phyloP scores from a whole-genome alignment of 2,888 invertebrate genomes.

The Lottia gigantea region DNA sequence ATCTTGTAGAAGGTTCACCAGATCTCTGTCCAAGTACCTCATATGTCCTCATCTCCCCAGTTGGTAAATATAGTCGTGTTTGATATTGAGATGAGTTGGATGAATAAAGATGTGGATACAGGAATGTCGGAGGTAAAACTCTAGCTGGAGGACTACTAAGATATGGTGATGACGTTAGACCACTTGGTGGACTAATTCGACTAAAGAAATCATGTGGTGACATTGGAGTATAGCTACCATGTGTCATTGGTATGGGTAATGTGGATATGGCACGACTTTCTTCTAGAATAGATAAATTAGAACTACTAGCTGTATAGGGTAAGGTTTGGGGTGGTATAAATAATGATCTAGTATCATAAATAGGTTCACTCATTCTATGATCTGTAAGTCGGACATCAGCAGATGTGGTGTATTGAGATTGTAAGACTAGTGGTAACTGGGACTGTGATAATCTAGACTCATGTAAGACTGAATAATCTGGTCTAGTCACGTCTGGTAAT shows the following conservation, averaged over 20 bases:
- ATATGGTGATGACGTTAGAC: constrained; percentile 45
- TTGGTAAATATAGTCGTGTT: constrained; percentile 45
- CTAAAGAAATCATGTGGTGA: constrained; percentile 46
- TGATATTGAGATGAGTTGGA: constrained; percentile 53
- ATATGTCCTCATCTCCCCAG: constrained; percentile 50
- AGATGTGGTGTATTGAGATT: constrained; percentile 36
- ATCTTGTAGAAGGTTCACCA: constrained; percentile 15
- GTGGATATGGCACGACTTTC: constrained; percentile 54
- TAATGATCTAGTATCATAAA: constrained; percentile 30
- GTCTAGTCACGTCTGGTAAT: constrained; percentile 44
- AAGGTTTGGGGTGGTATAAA: constrained; percentile 35
- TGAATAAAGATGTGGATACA: constrained; percentile 64
- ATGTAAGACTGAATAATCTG: constrained; percentile 37
- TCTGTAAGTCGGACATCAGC: constrained; percentile 33
- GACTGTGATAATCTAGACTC: constrained; percentile 40
- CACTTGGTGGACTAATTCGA: constrained; percentile 41
- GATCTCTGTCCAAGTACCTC: constrained; percentile 43
- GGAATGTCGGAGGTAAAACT: constrained; percentile 58
- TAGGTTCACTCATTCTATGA: constrained; percentile 30
- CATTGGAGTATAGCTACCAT: constrained; percentile 40
- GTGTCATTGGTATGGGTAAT: constrained; percentile 37
- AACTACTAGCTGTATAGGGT: constrained; percentile 45
- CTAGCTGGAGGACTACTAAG: constrained; percentile 52
- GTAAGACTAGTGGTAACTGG: constrained; percentile 44
- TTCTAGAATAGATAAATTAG: constrained; percentile 54